Conservation (phyloP, 2,113 vertebrate species). For the Centrocercus urophasianus region DNA sequence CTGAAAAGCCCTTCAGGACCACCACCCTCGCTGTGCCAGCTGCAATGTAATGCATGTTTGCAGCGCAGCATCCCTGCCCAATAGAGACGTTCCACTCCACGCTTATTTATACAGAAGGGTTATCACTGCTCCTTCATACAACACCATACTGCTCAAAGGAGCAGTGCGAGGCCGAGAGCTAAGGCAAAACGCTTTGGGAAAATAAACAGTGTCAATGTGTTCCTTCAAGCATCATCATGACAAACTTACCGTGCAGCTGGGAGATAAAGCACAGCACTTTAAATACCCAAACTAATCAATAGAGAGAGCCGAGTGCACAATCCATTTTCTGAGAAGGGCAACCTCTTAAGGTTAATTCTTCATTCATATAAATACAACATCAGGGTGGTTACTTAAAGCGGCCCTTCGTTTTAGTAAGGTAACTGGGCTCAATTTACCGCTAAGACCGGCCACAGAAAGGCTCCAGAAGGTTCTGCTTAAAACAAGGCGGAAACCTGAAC, state of each 20-base stretch:
- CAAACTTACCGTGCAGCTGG: constrained; percentile 51
- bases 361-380: neutral
- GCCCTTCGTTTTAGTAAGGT: neutral
- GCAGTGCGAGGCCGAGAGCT: constrained; percentile 26
- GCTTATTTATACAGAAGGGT: constrained; percentile 58
- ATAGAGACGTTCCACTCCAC: neutral
- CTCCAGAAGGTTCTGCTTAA: neutral
- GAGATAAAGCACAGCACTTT: constrained; percentile 73
- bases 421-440: neutral
- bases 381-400: neutral
- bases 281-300: constrained; percentile 54
- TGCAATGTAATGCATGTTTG: neutral
- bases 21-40: neutral
- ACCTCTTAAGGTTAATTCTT: constrained; percentile 48
- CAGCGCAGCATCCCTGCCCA: constrained; percentile 15
- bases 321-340: constrained; percentile 59
- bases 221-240: constrained; percentile 62
- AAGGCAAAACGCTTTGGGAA: constrained; percentile 32
- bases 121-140: constrained; percentile 46
- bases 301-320: neutral
- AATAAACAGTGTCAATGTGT: constrained; percentile 61
- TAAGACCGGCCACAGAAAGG: neutral
- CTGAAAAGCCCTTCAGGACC: neutral
- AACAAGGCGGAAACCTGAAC: neutral
- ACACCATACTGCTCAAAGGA: constrained; percentile 38